Evolutionary conservation across 2,797 vertebrate species (phyloP).

Genomic region (Syndactyla subalaris): DNA sequence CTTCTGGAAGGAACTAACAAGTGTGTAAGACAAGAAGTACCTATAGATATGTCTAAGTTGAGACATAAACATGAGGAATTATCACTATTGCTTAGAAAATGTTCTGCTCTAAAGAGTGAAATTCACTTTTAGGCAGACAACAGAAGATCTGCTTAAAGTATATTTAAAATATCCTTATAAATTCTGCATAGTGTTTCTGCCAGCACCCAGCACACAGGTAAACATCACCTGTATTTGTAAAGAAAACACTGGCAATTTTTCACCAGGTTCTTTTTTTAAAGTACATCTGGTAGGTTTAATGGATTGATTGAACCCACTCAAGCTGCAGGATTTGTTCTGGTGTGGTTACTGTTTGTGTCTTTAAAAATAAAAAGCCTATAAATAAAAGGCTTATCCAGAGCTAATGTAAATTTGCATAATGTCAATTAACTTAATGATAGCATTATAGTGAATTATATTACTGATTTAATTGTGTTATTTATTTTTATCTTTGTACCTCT

Average conservation of each 20-base stretch:
- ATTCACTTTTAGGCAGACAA: not conserved
- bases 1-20: not conserved
- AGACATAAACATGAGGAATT: not conserved
- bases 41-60: not conserved
- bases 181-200: not conserved
- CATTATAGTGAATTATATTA: not conserved
- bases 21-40: not conserved
- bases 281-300: not conserved
- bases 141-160: not conserved
- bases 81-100: not conserved
- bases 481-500: constrained; percentile 6
- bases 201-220: not conserved
- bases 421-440: not conserved
- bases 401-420: constrained; percentile 1
- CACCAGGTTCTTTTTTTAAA: not conserved
- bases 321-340: not conserved
- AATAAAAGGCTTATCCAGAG: not conserved
- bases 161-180: not conserved
- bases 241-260: not conserved
- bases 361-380: constrained; percentile 20
- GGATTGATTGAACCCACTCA: not conserved
- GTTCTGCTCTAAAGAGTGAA: not conserved
- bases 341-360: not conserved
- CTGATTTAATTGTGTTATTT: not conserved
- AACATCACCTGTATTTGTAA: not conserved